phyloP scores from a whole-genome alignment of 1,140 invertebrate species.

The Heterodera schachtii region DNA sequence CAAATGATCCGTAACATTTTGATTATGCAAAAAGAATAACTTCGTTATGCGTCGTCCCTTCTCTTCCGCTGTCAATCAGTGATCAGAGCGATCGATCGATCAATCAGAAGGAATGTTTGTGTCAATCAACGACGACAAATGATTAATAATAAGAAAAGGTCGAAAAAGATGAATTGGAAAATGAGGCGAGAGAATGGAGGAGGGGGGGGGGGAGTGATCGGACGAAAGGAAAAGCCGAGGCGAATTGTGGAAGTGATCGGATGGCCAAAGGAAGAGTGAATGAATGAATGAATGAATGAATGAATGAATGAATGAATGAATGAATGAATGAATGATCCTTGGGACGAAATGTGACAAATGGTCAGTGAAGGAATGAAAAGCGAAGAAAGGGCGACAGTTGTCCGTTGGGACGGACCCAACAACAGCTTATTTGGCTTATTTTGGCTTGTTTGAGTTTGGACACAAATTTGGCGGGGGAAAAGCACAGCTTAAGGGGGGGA shows the following conservation, averaged over 20 bases:
- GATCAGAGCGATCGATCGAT: background rate
- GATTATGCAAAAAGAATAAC: too few species aligned
- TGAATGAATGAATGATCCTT: background rate
- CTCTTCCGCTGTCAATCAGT: background rate
- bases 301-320: background rate
- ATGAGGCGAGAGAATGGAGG: too few species aligned
- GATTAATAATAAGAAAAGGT: background rate
- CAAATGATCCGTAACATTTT: background rate
- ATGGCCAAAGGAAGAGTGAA: too few species aligned
- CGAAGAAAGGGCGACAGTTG: too few species aligned
- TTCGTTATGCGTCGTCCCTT: background rate
- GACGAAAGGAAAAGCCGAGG: too few species aligned
- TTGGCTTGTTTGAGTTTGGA: too few species aligned
- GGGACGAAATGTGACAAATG: background rate
- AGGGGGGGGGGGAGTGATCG: too few species aligned
- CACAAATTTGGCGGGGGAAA: too few species aligned
- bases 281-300: background rate
- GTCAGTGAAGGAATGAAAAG: background rate
- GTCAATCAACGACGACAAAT: background rate
- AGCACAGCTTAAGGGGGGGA: too few species aligned
- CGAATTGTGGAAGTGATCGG: too few species aligned
- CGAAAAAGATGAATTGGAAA: background rate
- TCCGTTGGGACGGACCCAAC: too few species aligned
- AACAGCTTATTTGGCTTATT: too few species aligned
- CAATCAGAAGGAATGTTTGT: background rate